A percentile compares a stretch with the other conserved stretches of the same genome.
These are phyloP conservation scores for Cervus canadensis DNA, from an alignment of 2,113 vertebrate species.

Conservation along the genomic window DNA sequence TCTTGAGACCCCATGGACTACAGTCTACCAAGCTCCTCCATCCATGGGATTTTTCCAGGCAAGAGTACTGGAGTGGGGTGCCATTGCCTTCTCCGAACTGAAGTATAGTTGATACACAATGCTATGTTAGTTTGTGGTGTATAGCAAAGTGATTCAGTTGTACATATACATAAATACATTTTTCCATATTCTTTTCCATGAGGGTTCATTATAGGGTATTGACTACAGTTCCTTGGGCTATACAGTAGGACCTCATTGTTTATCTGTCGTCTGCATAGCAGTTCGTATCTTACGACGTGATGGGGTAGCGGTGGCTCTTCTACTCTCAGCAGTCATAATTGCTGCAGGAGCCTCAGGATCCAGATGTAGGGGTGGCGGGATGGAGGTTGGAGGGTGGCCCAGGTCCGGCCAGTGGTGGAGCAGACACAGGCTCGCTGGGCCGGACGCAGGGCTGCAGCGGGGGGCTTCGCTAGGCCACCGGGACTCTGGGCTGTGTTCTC, in stretches of 20 bases:
- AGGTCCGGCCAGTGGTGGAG: rapidly evolving
- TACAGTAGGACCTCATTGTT: background rate
- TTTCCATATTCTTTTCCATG: background rate
- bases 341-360: rapidly evolving
- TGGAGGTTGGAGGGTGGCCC: background rate
- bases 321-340: background rate
- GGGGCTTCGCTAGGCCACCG: background rate
- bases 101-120: background rate
- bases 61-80: no score
- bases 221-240: background rate
- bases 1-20: no score
- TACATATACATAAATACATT: background rate
- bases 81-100: background rate
- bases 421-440: background rate
- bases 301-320: background rate
- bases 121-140: background rate
- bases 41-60: no score
- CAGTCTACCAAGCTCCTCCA: no score
- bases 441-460: background rate
- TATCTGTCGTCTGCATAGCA: background rate
- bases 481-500: background rate
- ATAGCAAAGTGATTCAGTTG: background rate
- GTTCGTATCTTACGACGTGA: background rate
- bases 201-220: background rate
- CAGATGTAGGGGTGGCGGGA: background rate